Evolutionary conservation across 2,113 vertebrate genomes (phyloP).

Genomic region (Lates calcarifer): DNA sequence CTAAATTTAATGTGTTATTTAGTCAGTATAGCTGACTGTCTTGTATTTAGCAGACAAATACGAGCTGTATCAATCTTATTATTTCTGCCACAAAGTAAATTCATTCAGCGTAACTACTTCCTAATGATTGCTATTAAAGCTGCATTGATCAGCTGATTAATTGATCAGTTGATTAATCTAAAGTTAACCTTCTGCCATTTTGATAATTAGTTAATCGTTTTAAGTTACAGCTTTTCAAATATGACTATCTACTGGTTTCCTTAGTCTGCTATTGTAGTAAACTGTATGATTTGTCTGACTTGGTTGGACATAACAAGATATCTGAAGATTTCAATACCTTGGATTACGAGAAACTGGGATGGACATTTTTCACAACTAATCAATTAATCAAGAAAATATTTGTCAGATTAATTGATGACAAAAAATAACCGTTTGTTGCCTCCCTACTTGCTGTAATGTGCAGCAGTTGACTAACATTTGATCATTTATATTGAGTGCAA

Average conservation of each 20-base stretch:
- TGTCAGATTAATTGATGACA: not conserved
- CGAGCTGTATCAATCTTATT: not conserved
- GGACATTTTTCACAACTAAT: too few species aligned
- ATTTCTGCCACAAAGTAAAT: not conserved
- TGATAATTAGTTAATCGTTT: not conserved
- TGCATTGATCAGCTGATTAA: not conserved
- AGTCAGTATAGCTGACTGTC: not conserved
- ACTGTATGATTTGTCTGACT: too few species aligned
- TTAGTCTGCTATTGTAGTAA: too few species aligned
- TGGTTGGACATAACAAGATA: too few species aligned
- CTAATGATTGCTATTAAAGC: not conserved
- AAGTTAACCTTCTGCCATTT: not conserved
- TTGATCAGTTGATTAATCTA: not conserved
- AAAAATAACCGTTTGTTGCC: not conserved
- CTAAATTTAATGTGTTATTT: not conserved
- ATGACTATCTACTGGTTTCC: too few species aligned
- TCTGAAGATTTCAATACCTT: too few species aligned
- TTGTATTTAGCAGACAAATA: not conserved
- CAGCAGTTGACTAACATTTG: not conserved
- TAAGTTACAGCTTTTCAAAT: too few species aligned
- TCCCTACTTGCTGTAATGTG: not conserved
- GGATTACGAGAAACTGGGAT: too few species aligned
- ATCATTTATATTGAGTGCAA: not conserved
- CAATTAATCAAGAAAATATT: too few species aligned
- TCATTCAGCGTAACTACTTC: not conserved